Conservation (phyloP, 1,140 invertebrate species). For the Drosophila nikananu region DNA sequence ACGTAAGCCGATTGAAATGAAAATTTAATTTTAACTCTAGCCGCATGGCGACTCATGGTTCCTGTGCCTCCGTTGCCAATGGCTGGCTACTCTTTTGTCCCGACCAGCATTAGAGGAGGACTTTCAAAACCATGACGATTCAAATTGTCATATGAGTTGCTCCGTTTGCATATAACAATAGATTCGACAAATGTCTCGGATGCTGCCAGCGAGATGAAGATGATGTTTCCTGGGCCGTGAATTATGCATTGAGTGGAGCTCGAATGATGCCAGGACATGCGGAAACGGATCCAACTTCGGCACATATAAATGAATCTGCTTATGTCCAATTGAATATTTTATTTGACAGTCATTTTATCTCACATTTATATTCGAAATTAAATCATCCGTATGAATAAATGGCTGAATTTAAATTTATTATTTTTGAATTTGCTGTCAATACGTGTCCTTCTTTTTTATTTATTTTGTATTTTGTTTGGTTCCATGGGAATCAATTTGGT, state of each 20-base stretch:
- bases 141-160: conserved; percentile 9
- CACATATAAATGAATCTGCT: conserved; percentile 1
- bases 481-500: conserved; percentile 7
- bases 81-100: background rate
- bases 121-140: conserved; percentile 17
- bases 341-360: background rate
- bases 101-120: background rate
- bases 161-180: conserved; percentile 2
- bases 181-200: background rate
- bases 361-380: background rate
- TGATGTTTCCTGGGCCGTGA: conserved; percentile 4
- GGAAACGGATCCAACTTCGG: background rate
- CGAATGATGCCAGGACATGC: conserved; percentile 5
- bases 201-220: background rate
- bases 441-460: background rate
- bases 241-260: conserved; percentile 22
- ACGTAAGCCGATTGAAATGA: conserved; percentile 23
- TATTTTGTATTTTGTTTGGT: background rate
- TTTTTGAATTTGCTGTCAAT: conserved; percentile 6
- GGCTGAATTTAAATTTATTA: background rate
- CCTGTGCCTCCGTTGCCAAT: background rate
- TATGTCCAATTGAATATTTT: background rate
- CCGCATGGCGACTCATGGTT: background rate
- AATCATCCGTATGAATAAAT: background rate
- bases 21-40: conserved; percentile 37